phyloP scores from a whole-genome alignment of 2,113 vertebrate genomes.

The Galeopterus variegatus region DNA sequence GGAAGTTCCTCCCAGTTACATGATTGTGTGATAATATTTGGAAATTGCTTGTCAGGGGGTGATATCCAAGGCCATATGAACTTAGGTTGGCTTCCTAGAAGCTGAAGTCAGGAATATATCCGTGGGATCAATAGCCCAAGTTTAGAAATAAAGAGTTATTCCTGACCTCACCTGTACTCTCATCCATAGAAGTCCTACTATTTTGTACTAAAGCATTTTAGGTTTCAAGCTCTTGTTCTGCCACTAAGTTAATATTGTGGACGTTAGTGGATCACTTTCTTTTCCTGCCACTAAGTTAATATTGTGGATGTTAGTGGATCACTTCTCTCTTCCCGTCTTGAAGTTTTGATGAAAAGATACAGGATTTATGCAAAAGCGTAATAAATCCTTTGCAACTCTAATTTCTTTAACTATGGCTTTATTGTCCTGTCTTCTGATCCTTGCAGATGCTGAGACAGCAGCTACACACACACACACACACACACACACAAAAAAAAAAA shows the following conservation, averaged over 20 bases:
- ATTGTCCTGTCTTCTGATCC: not conserved
- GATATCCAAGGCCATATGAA: not conserved
- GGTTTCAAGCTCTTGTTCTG: not conserved
- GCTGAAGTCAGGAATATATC: not conserved
- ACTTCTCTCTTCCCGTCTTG: not conserved
- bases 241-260: not conserved
- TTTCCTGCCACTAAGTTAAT: not conserved
- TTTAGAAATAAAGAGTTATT: conserved; percentile 3
- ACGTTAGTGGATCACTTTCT: not conserved
- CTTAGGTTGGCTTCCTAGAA: not conserved
- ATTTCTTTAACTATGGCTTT: not conserved
- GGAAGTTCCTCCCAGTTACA: not conserved
- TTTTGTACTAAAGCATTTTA: not conserved
- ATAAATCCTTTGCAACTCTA: not conserved
- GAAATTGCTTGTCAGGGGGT: not conserved
- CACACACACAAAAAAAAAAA: no score
- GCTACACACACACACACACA: no score
- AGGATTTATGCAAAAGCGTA: not conserved
- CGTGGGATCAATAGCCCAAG: not conserved
- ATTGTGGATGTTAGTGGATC: not conserved
- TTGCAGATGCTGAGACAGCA: not conserved
- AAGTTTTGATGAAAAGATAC: not conserved
- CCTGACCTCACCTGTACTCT: not conserved
- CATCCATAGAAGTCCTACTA: not conserved
- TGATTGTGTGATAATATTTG: not conserved